phyloP scores from a whole-genome alignment of 2,113 vertebrate genomes.

The Clinocottus analis region DNA sequence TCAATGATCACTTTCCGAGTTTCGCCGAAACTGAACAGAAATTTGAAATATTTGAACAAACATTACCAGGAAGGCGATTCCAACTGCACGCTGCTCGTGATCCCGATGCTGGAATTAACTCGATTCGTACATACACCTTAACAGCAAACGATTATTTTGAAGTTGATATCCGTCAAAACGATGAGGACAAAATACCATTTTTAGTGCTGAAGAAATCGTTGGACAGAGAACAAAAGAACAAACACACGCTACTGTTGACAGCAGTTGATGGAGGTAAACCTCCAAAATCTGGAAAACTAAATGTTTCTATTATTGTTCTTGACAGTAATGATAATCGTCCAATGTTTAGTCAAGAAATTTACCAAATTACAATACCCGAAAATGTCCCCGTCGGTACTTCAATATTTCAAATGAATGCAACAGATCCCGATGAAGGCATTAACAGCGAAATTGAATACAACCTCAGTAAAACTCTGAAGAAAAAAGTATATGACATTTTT shows the following conservation, averaged over 20 bases:
- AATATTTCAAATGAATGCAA: constrained; percentile 43
- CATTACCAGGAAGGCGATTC: constrained; percentile 63
- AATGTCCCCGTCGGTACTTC: constrained; percentile 16
- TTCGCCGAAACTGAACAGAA: constrained; percentile 60
- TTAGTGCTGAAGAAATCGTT: constrained; percentile 61
- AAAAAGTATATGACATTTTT: constrained; percentile 39
- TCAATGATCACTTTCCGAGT: constrained; percentile 72
- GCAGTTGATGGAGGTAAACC: constrained; percentile 76
- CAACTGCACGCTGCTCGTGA: constrained; percentile 72
- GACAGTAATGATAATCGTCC: constrained; percentile 77
- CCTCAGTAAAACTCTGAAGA: constrained; percentile 34
- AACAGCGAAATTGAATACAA: constrained; percentile 58
- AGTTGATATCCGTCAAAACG: constrained; percentile 46
- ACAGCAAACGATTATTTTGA: constrained; percentile 72
- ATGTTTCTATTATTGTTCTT: constrained; percentile 67
- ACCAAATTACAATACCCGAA: constrained; percentile 61
- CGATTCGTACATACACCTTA: constrained; percentile 67
- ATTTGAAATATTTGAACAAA: constrained; percentile 69
- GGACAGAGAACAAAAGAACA: constrained; percentile 66
- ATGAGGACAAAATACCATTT: constrained; percentile 65
- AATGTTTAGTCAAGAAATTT: constrained; percentile 52
- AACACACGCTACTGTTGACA: constrained; percentile 38
- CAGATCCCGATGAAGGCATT: constrained; percentile 49
- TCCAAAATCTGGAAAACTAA: constrained; percentile 48
- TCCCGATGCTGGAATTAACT: constrained; percentile 68